phyloP scores from a whole-genome alignment of 2,797 vertebrate species.

The Alexandromys oeconomus region DNA sequence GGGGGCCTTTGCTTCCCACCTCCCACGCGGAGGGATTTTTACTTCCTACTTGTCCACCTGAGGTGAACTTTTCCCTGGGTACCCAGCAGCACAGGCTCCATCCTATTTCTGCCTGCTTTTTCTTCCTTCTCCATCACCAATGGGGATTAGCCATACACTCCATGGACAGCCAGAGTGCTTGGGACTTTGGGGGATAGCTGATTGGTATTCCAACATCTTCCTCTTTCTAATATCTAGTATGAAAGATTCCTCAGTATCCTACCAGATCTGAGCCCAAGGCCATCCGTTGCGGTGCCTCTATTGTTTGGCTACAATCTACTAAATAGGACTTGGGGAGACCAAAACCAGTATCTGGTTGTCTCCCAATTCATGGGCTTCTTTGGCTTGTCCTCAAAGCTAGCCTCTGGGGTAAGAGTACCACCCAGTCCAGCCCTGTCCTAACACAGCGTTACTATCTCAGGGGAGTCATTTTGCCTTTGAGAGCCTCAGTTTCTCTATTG shows the following conservation, averaged over 20 bases:
- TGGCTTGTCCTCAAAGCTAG: neutral
- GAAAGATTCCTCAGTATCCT: neutral
- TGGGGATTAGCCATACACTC: constrained; percentile 11
- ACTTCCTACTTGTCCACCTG: constrained; percentile 67
- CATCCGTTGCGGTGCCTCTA: too few species aligned
- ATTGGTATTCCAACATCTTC: neutral
- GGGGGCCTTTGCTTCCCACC: neutral
- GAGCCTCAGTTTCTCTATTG: neutral
- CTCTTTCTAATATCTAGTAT: neutral
- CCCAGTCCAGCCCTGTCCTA: accelerated
- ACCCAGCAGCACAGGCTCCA: neutral
- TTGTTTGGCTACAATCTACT: neutral
- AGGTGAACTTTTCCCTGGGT: constrained; percentile 56
- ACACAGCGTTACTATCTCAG: neutral
- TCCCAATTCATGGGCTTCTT: neutral
- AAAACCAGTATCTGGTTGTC: neutral
- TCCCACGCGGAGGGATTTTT: constrained; percentile 41
- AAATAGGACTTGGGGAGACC: neutral
- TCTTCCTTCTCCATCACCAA: neutral
- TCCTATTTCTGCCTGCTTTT: constrained; percentile 26
- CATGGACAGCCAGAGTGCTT: neutral
- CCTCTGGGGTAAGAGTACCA: accelerated
- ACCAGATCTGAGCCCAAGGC: neutral
- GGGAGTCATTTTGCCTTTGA: neutral
- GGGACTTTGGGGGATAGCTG: neutral